Evolutionary conservation across 2,888 invertebrate species (phyloP), one percentile per base, ranked within the genome.

Genomic region (Lasioglossum vierecki): DNA sequence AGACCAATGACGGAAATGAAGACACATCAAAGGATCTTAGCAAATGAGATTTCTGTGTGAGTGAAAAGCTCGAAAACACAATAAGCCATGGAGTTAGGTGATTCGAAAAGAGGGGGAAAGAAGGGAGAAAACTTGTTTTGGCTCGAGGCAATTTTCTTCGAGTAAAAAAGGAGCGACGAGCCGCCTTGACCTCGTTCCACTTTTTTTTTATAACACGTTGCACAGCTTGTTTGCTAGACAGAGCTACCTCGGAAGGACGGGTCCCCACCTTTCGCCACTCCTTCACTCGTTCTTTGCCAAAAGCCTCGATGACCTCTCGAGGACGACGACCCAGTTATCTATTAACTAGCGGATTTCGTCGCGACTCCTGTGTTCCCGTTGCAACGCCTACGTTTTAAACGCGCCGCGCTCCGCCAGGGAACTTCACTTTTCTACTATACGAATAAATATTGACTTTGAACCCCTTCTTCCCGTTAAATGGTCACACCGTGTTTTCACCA

Each of bases 151-250:
- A 86, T 88, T 82, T 87, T 84, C 80, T 78, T 75, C 46, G 57
- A 72, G 70, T 30, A 60, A 84, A 80, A 86, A 87, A 83, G 75
- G 83, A 83, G 83, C 78, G 84, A 79, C 82, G 79, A 83, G 84
- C 85, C 83, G 89, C 84, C 86, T 88, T 91, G 86, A 91, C 88
- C 84, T 73, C 82, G 76, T 88, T 91, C 85, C 76, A 89, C 81
- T 86, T 90, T 35, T 35, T 91, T 84, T 84, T 85, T 83, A 79
- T 74, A 78, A 89, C 77, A 76, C 88, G 72, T 82, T 74, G 75
- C 86, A 79, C 79, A 78, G 74, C 80, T 82, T 83, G 76, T 87
- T 76, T 76, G 57, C 80, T 79, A 87, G 86, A 76, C 80, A 53
- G 73, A 78, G 84, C 15, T 76, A 66, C 66, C 71, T 74, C 18